These are phyloP conservation scores for Phallusia fumigata DNA, from an alignment of 23 tunicate species.

Conservation along the genomic window DNA sequence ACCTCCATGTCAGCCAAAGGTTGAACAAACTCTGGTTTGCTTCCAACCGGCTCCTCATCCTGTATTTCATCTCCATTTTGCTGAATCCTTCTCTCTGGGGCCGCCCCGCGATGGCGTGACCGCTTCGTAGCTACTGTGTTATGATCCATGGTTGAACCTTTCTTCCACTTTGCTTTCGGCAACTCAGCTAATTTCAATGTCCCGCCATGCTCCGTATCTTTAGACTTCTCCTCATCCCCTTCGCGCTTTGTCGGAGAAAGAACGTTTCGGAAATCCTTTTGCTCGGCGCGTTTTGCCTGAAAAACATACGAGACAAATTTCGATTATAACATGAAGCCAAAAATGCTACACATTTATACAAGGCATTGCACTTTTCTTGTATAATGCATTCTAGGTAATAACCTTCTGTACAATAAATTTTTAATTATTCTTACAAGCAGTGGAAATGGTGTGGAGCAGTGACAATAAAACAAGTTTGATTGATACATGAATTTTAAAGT, in stretches of 20 bases:
- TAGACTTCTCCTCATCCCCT: slow-evolving; percentile 5
- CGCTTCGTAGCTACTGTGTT: slow-evolving; percentile 81
- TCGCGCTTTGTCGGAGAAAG: slow-evolving; percentile 54
- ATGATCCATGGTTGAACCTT: slow-evolving; percentile 36
- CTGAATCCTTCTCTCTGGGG: slow-evolving; percentile 23
- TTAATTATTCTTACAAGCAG: too few species aligned
- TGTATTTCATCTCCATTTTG: slow-evolving; percentile 30
- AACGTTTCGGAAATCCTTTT: slow-evolving; percentile 81
- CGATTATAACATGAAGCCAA: too few species aligned
- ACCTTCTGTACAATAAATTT: too few species aligned
- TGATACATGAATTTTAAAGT: too few species aligned
- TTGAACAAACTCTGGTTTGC: slow-evolving; percentile 53
- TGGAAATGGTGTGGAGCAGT: too few species aligned
- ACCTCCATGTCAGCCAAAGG: slow-evolving; percentile 48
- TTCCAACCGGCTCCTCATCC: slow-evolving; percentile 21
- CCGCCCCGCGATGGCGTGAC: slow-evolving; percentile 35
- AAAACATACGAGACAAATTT: neutral
- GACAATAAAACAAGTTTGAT: too few species aligned
- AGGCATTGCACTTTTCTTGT: too few species aligned
- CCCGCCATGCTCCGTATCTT: slow-evolving; percentile 5
- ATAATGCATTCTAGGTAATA: too few species aligned
- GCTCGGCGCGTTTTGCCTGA: slow-evolving; percentile 71
- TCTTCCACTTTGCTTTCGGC: slow-evolving; percentile 57
- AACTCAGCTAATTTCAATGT: slow-evolving; percentile 24
- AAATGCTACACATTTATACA: too few species aligned